phyloP scores from a whole-genome alignment of 1,140 invertebrate genomes.

The Spodoptera litura region DNA sequence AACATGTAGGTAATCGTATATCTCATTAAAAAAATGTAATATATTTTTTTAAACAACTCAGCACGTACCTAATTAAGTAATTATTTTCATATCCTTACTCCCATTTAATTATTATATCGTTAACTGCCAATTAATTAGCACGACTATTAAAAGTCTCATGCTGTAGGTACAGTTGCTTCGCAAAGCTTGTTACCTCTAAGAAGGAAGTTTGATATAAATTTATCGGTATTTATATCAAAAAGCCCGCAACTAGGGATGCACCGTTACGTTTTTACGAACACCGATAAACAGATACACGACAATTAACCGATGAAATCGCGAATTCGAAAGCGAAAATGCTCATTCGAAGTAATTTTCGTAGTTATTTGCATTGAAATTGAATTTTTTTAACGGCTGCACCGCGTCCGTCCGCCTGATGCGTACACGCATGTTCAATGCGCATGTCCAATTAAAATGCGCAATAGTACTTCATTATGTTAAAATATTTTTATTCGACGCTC shows the following conservation, averaged over 20 bases:
- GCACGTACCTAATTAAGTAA: too few relatives aligned
- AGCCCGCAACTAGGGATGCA: conserved; percentile 67
- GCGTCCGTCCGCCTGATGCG: conserved; percentile 64
- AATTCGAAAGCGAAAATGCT: conserved; percentile 71
- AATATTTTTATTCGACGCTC: conserved; percentile 41
- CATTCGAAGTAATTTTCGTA: conserved; percentile 69
- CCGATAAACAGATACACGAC: conserved; percentile 64
- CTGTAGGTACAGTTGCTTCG: neutral
- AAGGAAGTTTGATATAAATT: conserved; percentile 46
- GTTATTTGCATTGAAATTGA: conserved; percentile 78
- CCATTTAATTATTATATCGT: too few relatives aligned
- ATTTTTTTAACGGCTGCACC: conserved; percentile 65
- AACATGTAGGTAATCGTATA: too few relatives aligned
- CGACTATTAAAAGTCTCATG: neutral
- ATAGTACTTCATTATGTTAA: conserved; percentile 46
- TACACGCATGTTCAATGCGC: conserved; percentile 75
- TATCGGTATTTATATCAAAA: conserved; percentile 57
- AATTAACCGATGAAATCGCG: conserved; percentile 72
- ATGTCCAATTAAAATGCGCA: conserved; percentile 68
- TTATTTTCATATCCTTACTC: too few relatives aligned
- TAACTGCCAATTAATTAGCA: too few relatives aligned
- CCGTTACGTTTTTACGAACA: conserved; percentile 73
- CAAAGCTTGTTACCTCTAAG: conserved; percentile 14
- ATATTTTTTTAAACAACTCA: too few relatives aligned
- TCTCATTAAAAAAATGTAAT: too few relatives aligned